Base-by-base conservation (phyloP, 2,797 vertebrate species). In the Manis javanica region DNA sequence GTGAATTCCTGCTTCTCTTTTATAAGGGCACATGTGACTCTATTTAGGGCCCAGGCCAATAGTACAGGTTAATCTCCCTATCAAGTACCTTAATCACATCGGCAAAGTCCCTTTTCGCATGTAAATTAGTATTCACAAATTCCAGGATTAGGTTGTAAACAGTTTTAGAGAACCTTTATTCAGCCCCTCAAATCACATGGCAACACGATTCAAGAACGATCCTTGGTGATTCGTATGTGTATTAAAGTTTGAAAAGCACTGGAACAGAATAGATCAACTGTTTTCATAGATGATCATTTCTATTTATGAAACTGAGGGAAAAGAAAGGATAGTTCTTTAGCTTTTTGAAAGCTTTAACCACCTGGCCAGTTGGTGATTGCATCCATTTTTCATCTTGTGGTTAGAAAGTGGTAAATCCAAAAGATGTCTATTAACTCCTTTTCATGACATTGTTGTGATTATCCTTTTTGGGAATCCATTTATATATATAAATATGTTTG, bases 311-410 rank as follows among this genome's bases (percentile, higher is more conserved):
- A 87, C 12, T 37, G 37, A 79, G 69, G 46, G 57, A 55, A 61
- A 61, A 64, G 21, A 68, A 77, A 63, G 24, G 15, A 29, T 39
- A 75, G 23, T 29, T 90, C 34, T 21, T 90, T 77, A 83, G 46
- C 23, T 66, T 87, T 89, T 90, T 59, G 46, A 77, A 91, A 88
- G 39, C 14, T 81, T 84, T 72, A 26, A 79, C 51, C 59, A 68
- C 15, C 18, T 77, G 55, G 81, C 15, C 89, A 37, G 66, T 13
- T 29, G 42, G 4, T 78, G 21, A 77, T 82, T 83, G 24, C 7
- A 53, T 89, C 42, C 19, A 69, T 72, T 13, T 91, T 97, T 95
- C 37, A 69, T 91, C 46, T 95, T 95, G 31, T 42, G 37, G 39
- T 75, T 90, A 72, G 31, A 63, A 59, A 68, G 8, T 90, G 34